Evolutionary conservation across 2,888 invertebrate species (phyloP).

Genomic region (Trichopria drosophilae): DNA sequence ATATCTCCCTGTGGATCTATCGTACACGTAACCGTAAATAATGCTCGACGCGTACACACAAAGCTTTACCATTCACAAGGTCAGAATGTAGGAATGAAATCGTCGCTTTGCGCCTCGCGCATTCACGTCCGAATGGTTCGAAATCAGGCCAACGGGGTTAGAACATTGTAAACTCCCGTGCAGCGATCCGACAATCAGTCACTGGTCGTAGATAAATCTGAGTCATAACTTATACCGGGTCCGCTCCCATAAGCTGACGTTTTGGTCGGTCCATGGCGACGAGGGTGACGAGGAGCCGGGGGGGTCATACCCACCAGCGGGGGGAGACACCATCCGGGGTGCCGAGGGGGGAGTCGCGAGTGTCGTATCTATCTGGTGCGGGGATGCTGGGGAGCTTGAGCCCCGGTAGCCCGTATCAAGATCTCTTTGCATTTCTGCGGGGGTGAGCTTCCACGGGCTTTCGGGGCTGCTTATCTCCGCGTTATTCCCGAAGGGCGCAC

Average conservation of each 20-base stretch:
- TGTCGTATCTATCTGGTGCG: conserved; percentile 37
- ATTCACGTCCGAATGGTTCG: no score
- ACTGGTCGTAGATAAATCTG: conserved; percentile 56
- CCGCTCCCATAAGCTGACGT: conserved; percentile 36
- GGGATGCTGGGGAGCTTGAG: conserved; percentile 41
- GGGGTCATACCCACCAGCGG: no score
- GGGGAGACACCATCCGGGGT: neutral
- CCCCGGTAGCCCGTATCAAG: conserved; percentile 53
- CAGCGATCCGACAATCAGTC: conserved; percentile 48
- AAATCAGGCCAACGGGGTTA: conserved; percentile 33
- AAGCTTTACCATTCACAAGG: no score
- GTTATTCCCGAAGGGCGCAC: conserved; percentile 57
- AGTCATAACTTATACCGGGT: conserved; percentile 55
- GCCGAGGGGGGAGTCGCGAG: conserved; percentile 40
- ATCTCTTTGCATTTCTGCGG: conserved; percentile 56
- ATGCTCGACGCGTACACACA: no score
- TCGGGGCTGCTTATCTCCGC: conserved; percentile 53
- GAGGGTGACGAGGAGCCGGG: no score
- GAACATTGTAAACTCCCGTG: conserved; percentile 44
- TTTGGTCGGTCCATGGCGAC: neutral
- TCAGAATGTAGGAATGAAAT: no score
- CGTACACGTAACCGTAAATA: no score
- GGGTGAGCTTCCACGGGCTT: conserved; percentile 41
- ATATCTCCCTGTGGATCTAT: no score
- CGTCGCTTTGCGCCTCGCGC: no score